phyloP scores from a whole-genome alignment of 2,113 vertebrate species.

The Megalops atlanticus region DNA sequence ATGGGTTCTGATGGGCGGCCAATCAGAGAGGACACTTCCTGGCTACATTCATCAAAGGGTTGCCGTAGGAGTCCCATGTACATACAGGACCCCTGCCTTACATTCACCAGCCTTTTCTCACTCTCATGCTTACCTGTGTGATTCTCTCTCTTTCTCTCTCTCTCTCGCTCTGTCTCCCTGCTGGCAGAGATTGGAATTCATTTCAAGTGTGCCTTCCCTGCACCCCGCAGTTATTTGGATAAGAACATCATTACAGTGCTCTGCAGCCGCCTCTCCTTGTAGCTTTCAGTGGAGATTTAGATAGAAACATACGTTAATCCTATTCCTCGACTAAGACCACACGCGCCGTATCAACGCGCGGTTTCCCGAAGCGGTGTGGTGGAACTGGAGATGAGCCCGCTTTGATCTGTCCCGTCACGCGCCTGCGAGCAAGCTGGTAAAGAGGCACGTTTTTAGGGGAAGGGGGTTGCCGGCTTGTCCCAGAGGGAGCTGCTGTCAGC shows the following conservation, averaged over 20 bases:
- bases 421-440: not conserved
- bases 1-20: too few relatives aligned
- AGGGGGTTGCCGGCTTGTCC: not conserved
- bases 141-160: not conserved
- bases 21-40: not conserved
- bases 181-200: not conserved
- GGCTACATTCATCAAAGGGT: not conserved
- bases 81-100: too few relatives aligned
- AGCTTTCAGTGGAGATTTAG: not conserved
- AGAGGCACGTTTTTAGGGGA: not conserved
- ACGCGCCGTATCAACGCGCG: not conserved
- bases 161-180: constrained; percentile 25
- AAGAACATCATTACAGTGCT: constrained; percentile 18
- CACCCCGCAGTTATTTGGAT: constrained; percentile 32
- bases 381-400: not conserved
- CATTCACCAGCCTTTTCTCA: too few relatives aligned
- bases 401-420: not conserved
- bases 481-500: not conserved
- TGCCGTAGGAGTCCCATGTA: not conserved
- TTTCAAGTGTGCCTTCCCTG: not conserved
- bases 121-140: not conserved
- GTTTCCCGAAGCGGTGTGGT: not conserved
- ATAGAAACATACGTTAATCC: not conserved
- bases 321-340: not conserved
- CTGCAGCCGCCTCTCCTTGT: not conserved